These are phyloP conservation scores for Phylloscopus collybita DNA, from an alignment of 2,797 vertebrate genomes.

Conservation along the genomic window DNA sequence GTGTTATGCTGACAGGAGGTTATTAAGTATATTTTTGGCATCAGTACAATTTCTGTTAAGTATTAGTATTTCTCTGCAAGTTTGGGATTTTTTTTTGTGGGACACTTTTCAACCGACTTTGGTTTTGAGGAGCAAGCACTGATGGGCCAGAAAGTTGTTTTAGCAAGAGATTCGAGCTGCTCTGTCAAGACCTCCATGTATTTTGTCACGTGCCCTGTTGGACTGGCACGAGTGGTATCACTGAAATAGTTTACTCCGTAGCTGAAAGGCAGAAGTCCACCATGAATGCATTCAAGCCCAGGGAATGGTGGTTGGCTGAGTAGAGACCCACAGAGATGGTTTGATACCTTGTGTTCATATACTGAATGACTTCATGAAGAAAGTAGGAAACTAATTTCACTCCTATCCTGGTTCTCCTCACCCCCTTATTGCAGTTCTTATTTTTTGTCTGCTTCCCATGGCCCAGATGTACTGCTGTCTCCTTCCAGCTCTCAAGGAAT, in stretches of 20 bases:
- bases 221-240: neutral
- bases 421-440: too few relatives aligned
- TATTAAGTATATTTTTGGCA: slow-evolving; percentile 17
- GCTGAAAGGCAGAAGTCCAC: neutral
- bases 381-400: neutral
- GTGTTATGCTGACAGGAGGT: neutral
- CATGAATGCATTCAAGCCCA: neutral
- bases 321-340: neutral
- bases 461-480: neutral
- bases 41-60: neutral
- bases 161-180: neutral
- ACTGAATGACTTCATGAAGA: neutral
- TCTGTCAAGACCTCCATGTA: neutral
- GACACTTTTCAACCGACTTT: neutral
- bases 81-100: neutral
- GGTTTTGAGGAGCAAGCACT: neutral
- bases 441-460: neutral
- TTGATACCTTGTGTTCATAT: neutral
- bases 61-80: neutral
- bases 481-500: neutral
- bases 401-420: neutral
- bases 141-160: neutral
- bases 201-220: neutral
- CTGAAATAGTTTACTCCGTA: neutral
- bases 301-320: neutral